These are phyloP conservation scores for Odontocerum albicorne DNA, from an alignment of 2,888 invertebrate genomes.

Conservation along the genomic window DNA sequence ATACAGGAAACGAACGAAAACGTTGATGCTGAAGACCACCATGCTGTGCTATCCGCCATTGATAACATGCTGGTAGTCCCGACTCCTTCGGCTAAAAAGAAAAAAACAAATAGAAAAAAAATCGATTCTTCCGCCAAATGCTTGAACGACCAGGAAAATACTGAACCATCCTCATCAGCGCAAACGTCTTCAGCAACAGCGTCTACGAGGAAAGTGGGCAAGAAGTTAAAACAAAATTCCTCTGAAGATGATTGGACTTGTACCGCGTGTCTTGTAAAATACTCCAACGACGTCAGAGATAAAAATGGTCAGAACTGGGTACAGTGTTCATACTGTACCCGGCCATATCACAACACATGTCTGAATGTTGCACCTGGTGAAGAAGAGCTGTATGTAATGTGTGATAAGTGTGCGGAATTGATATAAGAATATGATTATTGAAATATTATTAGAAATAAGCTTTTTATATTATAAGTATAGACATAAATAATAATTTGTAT, in stretches of 20 bases:
- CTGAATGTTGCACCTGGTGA: conserved; percentile 6
- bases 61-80: conserved; percentile 1
- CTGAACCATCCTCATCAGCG: conserved; percentile 1
- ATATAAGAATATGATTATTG: background rate
- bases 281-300: conserved; percentile 6
- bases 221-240: conserved; percentile 1
- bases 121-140: conserved; percentile 5
- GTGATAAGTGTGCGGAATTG: conserved; percentile 6
- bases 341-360: conserved; percentile 9
- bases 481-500: conserved; percentile 6
- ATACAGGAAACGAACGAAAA: conserved; percentile 1
- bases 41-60: background rate
- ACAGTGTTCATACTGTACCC: conserved; percentile 9
- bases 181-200: background rate
- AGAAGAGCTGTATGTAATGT: conserved; percentile 10
- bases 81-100: conserved; percentile 1
- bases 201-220: background rate
- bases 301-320: conserved; percentile 8
- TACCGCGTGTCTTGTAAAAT: background rate
- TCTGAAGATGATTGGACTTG: conserved; percentile 9
- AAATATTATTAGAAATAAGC: conserved; percentile 8
- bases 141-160: conserved; percentile 5
- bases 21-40: conserved; percentile 2
- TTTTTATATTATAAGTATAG: conserved; percentile 4
- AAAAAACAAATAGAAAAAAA: conserved; percentile 4